Evolutionary conservation across 1,140 invertebrate species (phyloP).

Genomic region (Lithobius niger): DNA sequence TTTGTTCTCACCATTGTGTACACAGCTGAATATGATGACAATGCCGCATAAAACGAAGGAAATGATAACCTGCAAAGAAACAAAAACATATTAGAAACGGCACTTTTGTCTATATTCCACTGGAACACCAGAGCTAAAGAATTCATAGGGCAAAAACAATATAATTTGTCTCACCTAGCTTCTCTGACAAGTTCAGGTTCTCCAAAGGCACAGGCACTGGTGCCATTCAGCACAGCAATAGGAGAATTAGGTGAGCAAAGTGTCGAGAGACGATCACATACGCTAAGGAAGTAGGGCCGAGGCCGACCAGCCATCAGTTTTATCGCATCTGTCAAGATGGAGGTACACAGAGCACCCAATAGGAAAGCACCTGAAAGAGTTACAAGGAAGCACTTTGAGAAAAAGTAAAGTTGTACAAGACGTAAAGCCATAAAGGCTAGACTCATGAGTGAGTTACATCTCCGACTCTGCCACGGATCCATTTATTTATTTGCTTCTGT

Average conservation of each 20-base stretch:
- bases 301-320: slow-evolving; percentile 5
- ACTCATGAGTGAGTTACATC: too few species aligned
- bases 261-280: not conserved
- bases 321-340: slow-evolving; percentile 7
- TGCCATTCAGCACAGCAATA: not conserved
- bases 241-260: not conserved
- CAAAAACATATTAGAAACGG: not conserved
- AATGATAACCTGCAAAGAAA: slow-evolving; percentile 8
- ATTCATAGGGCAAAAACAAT: not conserved
- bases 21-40: slow-evolving; percentile 8
- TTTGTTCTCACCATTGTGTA: slow-evolving; percentile 9
- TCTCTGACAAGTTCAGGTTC: not conserved
- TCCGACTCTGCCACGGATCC: too few species aligned
- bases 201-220: not conserved
- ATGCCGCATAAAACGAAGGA: slow-evolving; percentile 7
- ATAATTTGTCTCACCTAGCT: not conserved
- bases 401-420: not conserved
- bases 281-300: slow-evolving; percentile 2
- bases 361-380: slow-evolving; percentile 5
- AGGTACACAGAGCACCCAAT: slow-evolving; percentile 1
- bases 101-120: not conserved
- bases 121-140: not conserved
- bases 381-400: not conserved
- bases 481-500: not conserved
- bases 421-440: not conserved